Evolutionary conservation across 2,888 invertebrate genomes (phyloP), one percentile per base, ranked within the genome.

Genomic region (Diloba caeruleocephala): DNA sequence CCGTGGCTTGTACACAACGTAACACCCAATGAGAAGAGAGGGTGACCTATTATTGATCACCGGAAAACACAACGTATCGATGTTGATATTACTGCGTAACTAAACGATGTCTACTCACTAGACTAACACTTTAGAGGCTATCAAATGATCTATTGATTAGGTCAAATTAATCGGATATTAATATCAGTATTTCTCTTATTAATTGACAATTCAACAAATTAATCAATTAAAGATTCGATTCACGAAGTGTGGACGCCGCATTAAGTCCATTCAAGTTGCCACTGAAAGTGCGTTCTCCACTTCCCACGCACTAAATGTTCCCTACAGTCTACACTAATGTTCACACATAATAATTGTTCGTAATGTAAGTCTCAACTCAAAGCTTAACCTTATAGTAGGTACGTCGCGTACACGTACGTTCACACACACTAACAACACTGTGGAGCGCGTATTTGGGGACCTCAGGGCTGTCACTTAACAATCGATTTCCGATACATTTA

Each of bases 281-380:
- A 44, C 17, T 12, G 4, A 17, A 13, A 31, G 12, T 13, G 15
- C 34, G 31, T 44, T 45, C 26, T 13, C 14, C 31, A 41, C 12
- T 67, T 67, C 67, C 36, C 67, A 67, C 63, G 45, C 7, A 48
- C 33, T 28, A 37, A 38, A 25, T 26, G 29, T 28, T 17, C 5
- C 43, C 38, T 52, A 48, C 42, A 63, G 67, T 45, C 29, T 14
- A 49, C 43, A 52, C 51, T 43, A 32, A 58, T 67, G 55, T 67
- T 63, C 67, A 58, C 67, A 67, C 53, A 58, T 33, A 34, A 29
- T 62, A 55, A 63, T 44, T 51, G 41, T 58, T 38, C 25, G 33
- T 39, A 15, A 48, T 42, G 51, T 43, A 46, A 58, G 54, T 58
- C n/a, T n/a, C n/a, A 50, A 52, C 34, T 63, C 43, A 43, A 59